phyloP scores from a whole-genome alignment of 2,113 vertebrate species.

The Dolichotis patagonum region DNA sequence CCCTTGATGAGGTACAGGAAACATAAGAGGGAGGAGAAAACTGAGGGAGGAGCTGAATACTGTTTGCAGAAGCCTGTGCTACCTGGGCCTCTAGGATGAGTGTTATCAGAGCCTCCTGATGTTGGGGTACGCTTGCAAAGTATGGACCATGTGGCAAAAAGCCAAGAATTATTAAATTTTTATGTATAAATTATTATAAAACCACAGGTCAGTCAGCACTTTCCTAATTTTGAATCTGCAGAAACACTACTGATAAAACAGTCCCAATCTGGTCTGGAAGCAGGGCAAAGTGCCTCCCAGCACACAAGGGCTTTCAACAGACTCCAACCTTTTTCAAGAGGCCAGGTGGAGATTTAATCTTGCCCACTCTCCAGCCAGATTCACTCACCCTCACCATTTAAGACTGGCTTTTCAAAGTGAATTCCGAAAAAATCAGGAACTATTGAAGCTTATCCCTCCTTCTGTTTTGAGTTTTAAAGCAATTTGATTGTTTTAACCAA shows the following conservation, averaged over 20 bases:
- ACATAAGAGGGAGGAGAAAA: not conserved
- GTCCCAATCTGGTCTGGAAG: conserved; percentile 73
- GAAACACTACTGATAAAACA: conserved; percentile 82
- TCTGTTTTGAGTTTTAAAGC: conserved; percentile 70
- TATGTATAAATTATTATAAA: conserved; percentile 81
- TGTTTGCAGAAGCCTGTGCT: not conserved
- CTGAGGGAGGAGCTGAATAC: not conserved
- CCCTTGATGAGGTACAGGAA: conserved; percentile 68
- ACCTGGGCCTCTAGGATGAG: conserved; percentile 62
- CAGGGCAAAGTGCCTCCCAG: conserved; percentile 49
- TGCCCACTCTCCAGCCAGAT: conserved; percentile 53
- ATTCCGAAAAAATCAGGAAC: conserved; percentile 37
- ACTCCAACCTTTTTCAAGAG: conserved; percentile 58
- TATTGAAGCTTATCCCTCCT: not conserved
- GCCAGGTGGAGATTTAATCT: not conserved
- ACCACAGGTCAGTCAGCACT: conserved; percentile 82
- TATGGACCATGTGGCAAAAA: conserved; percentile 56
- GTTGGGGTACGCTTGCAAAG: not conserved
- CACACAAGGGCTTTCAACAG: conserved; percentile 71
- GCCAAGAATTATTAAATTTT: conserved; percentile 78
- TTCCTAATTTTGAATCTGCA: conserved; percentile 82
- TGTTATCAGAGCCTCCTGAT: not conserved
- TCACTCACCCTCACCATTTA: not conserved
- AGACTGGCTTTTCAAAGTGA: conserved; percentile 56
- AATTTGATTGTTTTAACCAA: not conserved